A percentile compares a stretch with the other conserved stretches of the same genome.
phyloP scores from a whole-genome alignment of 2,888 invertebrate genomes.

The Mystacides longicornis region DNA sequence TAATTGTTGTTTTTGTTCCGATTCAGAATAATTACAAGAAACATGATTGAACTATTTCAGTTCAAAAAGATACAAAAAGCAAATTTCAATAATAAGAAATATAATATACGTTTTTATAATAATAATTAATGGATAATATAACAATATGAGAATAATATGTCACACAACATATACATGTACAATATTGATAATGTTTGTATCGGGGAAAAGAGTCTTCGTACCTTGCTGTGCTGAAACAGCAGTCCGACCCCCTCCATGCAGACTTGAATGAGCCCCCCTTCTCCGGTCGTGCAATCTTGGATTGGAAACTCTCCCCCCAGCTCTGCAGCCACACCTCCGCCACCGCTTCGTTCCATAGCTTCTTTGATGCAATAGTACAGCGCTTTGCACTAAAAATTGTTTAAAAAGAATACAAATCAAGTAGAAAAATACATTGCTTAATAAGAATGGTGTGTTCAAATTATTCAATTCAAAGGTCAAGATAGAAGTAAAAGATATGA shows the following conservation, averaged over 20 bases:
- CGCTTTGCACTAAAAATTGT: slow-evolving; percentile 79
- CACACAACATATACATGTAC: not conserved
- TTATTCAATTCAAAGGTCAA: too few relatives aligned
- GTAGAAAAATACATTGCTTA: too few relatives aligned
- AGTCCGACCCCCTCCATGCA: slow-evolving; percentile 99
- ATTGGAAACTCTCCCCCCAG: slow-evolving; percentile 97
- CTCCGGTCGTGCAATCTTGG: slow-evolving; percentile 93
- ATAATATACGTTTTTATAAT: not conserved
- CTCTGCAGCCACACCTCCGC: slow-evolving; percentile 61
- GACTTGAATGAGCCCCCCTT: slow-evolving; percentile 95
- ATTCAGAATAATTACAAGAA: too few relatives aligned
- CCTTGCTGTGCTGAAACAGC: slow-evolving; percentile 99
- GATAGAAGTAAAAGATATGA: too few relatives aligned
- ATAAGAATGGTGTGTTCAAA: too few relatives aligned
- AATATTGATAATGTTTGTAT: not conserved
- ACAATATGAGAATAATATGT: not conserved
- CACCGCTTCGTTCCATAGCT: slow-evolving; percentile 90
- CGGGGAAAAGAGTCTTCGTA: slow-evolving; percentile 47
- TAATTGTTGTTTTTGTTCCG: too few relatives aligned
- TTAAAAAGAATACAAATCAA: not conserved
- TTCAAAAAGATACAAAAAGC: not conserved
- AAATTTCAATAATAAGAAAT: not conserved
- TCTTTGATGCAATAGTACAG: slow-evolving; percentile 98
- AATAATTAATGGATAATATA: not conserved
- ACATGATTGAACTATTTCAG: slow-evolving; percentile 1